Conservation (phyloP, 2,113 vertebrate species). For the Ochotona curzoniae region DNA sequence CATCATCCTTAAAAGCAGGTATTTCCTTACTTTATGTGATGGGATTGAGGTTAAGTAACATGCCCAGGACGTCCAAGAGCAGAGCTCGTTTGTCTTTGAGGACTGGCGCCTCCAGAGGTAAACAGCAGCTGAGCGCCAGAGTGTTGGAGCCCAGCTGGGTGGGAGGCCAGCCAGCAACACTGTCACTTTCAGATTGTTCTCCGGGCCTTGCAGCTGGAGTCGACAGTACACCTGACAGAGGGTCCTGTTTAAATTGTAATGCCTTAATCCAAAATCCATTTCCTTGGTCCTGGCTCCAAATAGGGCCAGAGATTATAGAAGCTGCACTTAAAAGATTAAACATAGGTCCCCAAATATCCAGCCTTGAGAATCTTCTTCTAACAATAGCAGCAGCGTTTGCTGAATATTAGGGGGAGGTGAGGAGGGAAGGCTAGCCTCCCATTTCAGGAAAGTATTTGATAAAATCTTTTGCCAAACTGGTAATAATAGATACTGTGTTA, state of each 20-base stretch:
- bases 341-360: background rate
- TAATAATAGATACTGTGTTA: background rate
- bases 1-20: background rate
- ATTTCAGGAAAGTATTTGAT: background rate
- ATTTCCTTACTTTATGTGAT: background rate
- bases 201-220: background rate
- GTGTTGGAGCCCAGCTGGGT: background rate
- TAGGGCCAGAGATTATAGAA: background rate
- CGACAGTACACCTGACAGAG: background rate
- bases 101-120: background rate
- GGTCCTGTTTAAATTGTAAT: background rate
- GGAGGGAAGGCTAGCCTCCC: background rate
- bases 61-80: background rate
- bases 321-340: constrained; percentile 28
- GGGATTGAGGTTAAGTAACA: constrained; percentile 5
- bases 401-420: background rate
- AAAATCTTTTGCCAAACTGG: constrained; percentile 14
- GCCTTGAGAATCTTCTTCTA: background rate
- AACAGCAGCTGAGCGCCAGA: background rate
- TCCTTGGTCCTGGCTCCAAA: background rate
- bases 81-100: background rate
- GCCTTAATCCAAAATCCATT: background rate
- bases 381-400: background rate
- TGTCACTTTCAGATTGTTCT: background rate
- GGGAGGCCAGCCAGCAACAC: constrained; percentile 1